Evolutionary conservation across 2,113 vertebrate genomes (phyloP).

Genomic region (Smithornis capensis): DNA sequence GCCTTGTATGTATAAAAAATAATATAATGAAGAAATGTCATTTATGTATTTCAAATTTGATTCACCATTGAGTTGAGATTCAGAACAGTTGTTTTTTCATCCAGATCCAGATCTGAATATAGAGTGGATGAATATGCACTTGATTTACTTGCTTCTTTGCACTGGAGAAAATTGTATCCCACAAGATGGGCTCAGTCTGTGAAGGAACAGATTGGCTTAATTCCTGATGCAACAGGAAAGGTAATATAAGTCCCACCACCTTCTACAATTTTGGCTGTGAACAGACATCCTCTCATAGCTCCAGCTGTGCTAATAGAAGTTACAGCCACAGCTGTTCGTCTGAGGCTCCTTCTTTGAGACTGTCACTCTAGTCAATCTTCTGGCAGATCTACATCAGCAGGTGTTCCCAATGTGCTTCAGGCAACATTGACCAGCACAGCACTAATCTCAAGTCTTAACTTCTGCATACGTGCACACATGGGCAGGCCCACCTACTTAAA

Average conservation of each 20-base stretch:
- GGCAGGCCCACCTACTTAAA: not conserved
- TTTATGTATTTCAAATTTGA: not conserved
- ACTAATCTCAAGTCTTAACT: not conserved
- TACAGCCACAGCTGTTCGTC: not conserved
- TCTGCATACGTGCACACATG: not conserved
- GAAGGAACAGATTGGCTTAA: slow-evolving; percentile 4
- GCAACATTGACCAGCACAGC: not conserved
- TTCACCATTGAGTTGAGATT: not conserved
- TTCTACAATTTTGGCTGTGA: not conserved
- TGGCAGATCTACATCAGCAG: not conserved
- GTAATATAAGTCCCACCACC: not conserved
- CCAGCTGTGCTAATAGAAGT: slow-evolving; percentile 2
- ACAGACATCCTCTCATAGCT: not conserved
- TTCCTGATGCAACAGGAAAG: not conserved
- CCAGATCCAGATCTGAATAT: not conserved
- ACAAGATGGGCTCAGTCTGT: not conserved
- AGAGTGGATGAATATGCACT: not conserved
- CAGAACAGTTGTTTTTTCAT: not conserved
- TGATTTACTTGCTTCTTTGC: not conserved
- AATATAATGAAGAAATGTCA: not conserved
- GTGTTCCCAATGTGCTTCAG: not conserved
- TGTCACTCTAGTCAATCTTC: not conserved
- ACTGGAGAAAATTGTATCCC: not conserved
- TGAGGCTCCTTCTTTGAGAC: not conserved
- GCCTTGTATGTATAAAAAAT: not conserved